A percentile compares a stretch with the other conserved stretches of the same genome.
Conservation (phyloP, 1,140 invertebrate genomes). For the Pseudomyrmex concolor region DNA sequence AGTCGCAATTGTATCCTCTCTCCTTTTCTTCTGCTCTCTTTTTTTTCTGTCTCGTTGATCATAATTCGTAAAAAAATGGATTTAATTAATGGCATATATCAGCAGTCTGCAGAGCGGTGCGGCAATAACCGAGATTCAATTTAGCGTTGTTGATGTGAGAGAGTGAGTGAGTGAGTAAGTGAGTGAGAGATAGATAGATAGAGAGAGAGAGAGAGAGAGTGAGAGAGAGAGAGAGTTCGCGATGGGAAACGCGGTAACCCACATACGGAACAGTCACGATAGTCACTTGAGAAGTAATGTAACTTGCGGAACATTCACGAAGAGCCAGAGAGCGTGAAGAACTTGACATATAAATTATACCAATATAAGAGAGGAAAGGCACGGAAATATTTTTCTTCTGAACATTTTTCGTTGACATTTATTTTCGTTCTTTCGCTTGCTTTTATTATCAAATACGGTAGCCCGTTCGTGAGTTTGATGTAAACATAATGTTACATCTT, state of each 20-base stretch:
- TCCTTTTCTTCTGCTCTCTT: not conserved
- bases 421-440: slow-evolving; percentile 12
- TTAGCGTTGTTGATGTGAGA: slow-evolving; percentile 47
- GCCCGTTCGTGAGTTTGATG: slow-evolving; percentile 37
- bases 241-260: slow-evolving; percentile 50
- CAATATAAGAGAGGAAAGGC: slow-evolving; percentile 14
- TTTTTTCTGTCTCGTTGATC: not conserved
- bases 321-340: not conserved
- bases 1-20: slow-evolving; percentile 18
- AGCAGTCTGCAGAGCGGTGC: slow-evolving; percentile 14
- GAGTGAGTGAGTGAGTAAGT: no score
- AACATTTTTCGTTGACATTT: slow-evolving; percentile 11
- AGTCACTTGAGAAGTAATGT: slow-evolving; percentile 51
- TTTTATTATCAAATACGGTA: slow-evolving; percentile 32
- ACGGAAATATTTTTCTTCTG: not conserved
- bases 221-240: not conserved
- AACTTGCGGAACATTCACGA: slow-evolving; percentile 50
- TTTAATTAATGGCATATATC: slow-evolving; percentile 58
- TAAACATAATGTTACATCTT: slow-evolving; percentile 52
- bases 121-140: slow-evolving; percentile 55
- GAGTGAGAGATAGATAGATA: no score
- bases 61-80: slow-evolving; percentile 50
- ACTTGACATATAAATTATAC: slow-evolving; percentile 38
- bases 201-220: no score
- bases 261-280: slow-evolving; percentile 53